Evolutionary conservation across 2,888 invertebrate genomes (phyloP).

Genomic region (Onchidella celtica): DNA sequence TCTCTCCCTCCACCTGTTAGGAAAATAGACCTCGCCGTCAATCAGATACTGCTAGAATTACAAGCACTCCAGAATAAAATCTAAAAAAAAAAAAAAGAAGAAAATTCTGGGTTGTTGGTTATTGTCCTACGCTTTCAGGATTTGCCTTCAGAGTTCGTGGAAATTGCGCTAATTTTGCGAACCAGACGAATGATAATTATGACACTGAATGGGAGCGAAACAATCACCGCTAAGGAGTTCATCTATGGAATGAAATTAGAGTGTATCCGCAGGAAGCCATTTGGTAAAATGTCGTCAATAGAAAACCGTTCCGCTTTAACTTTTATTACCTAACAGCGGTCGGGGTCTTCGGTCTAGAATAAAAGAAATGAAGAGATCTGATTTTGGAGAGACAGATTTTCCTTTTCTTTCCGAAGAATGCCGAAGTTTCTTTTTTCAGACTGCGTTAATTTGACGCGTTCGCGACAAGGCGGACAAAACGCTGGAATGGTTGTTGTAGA

Average conservation of each 20-base stretch:
- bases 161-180: conserved; percentile 4
- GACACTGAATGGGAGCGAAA: conserved; percentile 18
- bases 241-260: neutral
- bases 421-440: neutral
- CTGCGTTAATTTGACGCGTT: conserved; percentile 31
- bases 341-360: neutral
- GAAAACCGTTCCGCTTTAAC: neutral
- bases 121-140: neutral
- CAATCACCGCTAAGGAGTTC: neutral
- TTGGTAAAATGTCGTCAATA: neutral
- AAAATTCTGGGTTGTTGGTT: neutral
- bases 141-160: neutral
- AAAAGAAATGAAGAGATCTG: neutral
- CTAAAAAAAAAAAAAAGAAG: neutral
- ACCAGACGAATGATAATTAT: conserved; percentile 26
- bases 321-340: conserved; percentile 2
- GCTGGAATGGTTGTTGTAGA: neutral
- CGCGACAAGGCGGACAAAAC: conserved; percentile 17
- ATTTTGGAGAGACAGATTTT: neutral
- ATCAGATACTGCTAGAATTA: too few species aligned
- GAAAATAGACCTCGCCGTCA: too few species aligned
- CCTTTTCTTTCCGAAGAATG: neutral
- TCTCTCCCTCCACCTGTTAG: too few species aligned
- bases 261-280: conserved; percentile 32
- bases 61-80: too few species aligned